These are phyloP conservation scores for Altica lythri DNA, from an alignment of 2,888 invertebrate genomes.

Conservation along the genomic window DNA sequence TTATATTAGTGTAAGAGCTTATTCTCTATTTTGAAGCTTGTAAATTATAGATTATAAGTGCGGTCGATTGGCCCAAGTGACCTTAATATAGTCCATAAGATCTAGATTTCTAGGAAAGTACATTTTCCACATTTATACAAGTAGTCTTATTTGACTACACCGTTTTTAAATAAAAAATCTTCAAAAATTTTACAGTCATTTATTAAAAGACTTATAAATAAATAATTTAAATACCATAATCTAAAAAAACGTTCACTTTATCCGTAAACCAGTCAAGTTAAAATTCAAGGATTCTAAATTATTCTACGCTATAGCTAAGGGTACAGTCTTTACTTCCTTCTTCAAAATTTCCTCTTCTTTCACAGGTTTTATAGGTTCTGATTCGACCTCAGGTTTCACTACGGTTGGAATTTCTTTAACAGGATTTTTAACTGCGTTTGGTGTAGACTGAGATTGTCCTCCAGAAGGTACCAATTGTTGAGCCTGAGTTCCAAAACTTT, in stretches of 20 bases:
- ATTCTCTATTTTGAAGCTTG: too few species aligned
- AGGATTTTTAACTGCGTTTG: background rate
- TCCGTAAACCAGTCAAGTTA: slow-evolving; percentile 14
- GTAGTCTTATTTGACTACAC: background rate
- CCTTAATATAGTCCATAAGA: too few species aligned
- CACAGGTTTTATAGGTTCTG: slow-evolving; percentile 7
- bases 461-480: slow-evolving; percentile 15
- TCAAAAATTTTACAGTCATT: background rate
- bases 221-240: slow-evolving; percentile 18
- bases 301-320: background rate
- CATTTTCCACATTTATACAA: too few species aligned
- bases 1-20: too few species aligned
- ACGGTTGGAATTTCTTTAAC: background rate
- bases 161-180: background rate
- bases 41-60: too few species aligned
- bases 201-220: slow-evolving; percentile 7
- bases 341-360: slow-evolving; percentile 21
- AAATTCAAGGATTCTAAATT: background rate
- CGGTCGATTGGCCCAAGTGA: too few species aligned
- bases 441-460: background rate
- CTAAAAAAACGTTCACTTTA: slow-evolving; percentile 8
- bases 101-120: too few species aligned
- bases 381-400: background rate
- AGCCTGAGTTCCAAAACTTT: slow-evolving; percentile 25
- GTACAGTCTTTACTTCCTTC: background rate